Conservation (phyloP, 1,140 invertebrate species). For the Calosoma granatense region DNA sequence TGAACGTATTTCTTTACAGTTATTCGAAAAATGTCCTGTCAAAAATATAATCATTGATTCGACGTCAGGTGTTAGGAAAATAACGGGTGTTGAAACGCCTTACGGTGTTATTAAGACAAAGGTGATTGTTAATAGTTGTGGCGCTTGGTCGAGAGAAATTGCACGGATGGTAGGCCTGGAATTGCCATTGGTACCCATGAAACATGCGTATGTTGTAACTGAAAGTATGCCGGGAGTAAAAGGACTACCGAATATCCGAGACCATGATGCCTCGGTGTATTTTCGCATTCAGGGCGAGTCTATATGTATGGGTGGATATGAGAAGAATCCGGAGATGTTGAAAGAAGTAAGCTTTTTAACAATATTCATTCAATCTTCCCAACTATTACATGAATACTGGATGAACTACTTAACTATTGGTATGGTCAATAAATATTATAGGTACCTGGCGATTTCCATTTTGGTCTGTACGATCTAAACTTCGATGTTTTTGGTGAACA, state of each 20-base stretch:
- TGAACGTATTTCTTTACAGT: slow-evolving; percentile 35
- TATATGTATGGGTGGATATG: slow-evolving; percentile 78
- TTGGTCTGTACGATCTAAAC: slow-evolving; percentile 75
- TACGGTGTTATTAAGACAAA: slow-evolving; percentile 61
- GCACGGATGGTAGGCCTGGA: slow-evolving; percentile 57
- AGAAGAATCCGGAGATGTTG: slow-evolving; percentile 69
- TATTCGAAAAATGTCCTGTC: slow-evolving; percentile 67
- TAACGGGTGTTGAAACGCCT: slow-evolving; percentile 64
- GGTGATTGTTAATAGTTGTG: slow-evolving; percentile 64
- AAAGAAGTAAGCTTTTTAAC: slow-evolving; percentile 60
- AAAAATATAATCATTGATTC: slow-evolving; percentile 45
- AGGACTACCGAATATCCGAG: slow-evolving; percentile 68
- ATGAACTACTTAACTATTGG: slow-evolving; percentile 1
- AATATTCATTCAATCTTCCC: too few relatives aligned
- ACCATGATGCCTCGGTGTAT: slow-evolving; percentile 77
- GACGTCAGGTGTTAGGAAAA: slow-evolving; percentile 45
- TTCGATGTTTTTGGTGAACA: slow-evolving; percentile 73
- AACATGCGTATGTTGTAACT: slow-evolving; percentile 79
- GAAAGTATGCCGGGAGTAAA: slow-evolving; percentile 63
- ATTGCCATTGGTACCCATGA: slow-evolving; percentile 71
- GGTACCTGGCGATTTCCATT: slow-evolving; percentile 65
- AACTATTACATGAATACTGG: slow-evolving; percentile 11
- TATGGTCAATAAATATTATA: slow-evolving; percentile 33
- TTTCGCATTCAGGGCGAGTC: slow-evolving; percentile 73
- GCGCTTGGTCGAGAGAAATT: slow-evolving; percentile 69